Conservation (phyloP, 2,888 invertebrate genomes). For the Epirrhoe alternata region DNA sequence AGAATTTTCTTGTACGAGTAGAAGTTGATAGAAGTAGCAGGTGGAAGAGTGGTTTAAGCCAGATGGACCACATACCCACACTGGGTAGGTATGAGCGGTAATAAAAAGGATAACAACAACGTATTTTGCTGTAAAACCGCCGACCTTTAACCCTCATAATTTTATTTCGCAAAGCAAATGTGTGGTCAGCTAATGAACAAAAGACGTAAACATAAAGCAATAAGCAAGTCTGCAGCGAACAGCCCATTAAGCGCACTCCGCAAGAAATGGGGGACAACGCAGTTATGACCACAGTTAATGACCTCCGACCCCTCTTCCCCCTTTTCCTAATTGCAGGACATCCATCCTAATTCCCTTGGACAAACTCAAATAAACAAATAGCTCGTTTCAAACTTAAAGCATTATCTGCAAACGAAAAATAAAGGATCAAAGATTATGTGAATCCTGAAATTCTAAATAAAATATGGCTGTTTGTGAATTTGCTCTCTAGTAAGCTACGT, state of each 20-base stretch:
- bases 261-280: conserved; percentile 36
- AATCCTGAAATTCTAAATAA: background rate
- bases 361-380: conserved; percentile 56
- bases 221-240: conserved; percentile 41
- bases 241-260: conserved; percentile 40
- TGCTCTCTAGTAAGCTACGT: background rate
- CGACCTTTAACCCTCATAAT: background rate
- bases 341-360: conserved; percentile 50
- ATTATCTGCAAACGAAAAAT: background rate
- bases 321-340: conserved; percentile 40
- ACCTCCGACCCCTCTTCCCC: conserved; percentile 19
- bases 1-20: no score
- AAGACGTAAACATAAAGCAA: conserved; percentile 37
- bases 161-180: conserved; percentile 21
- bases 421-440: background rate
- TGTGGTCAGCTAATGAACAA: conserved; percentile 38
- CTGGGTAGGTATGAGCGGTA: no score
- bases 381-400: conserved; percentile 49
- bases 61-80: background rate
- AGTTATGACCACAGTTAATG: conserved; percentile 43
- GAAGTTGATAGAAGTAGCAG: no score
- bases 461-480: background rate
- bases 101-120: background rate
- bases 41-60: background rate
- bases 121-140: background rate